These are phyloP conservation scores for Entelurus aequoreus DNA, from an alignment of 2,113 vertebrate genomes.

Conservation along the genomic window DNA sequence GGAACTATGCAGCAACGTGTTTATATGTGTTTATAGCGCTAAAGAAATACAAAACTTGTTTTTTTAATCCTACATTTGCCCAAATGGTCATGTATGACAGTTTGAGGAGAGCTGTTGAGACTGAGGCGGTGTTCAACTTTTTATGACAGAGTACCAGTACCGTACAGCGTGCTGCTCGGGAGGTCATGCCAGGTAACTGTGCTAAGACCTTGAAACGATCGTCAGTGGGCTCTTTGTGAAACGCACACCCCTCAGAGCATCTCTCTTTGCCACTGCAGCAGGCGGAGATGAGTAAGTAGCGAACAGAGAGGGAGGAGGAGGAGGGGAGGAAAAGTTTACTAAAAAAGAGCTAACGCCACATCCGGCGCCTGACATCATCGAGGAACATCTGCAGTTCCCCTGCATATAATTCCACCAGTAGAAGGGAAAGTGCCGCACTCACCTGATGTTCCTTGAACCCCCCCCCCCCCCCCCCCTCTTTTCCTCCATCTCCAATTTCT, in stretches of 20 bases:
- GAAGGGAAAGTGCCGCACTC: conserved; percentile 73
- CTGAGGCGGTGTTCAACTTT: not conserved
- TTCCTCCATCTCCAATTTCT: conserved; percentile 42
- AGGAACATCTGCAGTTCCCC: conserved; percentile 70
- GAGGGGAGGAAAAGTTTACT: conserved; percentile 25
- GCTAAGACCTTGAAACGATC: conserved; percentile 61
- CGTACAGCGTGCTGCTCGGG: not conserved
- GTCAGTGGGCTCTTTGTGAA: conserved; percentile 24
- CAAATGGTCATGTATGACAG: not conserved
- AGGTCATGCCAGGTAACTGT: conserved; percentile 64
- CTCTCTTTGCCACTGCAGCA: conserved; percentile 31
- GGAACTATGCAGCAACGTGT: not conserved
- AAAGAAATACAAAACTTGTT: not conserved
- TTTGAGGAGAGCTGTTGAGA: not conserved
- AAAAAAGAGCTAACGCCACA: conserved; percentile 37
- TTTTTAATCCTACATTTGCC: not conserved
- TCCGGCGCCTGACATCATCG: conserved; percentile 67
- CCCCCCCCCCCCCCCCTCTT: conserved; percentile 42
- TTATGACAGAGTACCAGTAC: not conserved
- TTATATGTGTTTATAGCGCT: not conserved
- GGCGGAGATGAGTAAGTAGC: conserved; percentile 1
- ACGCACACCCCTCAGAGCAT: conserved; percentile 16
- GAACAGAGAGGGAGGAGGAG: conserved; percentile 11
- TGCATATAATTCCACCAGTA: conserved; percentile 55
- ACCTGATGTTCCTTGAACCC: conserved; percentile 73